Conservation (phyloP, 2,113 vertebrate genomes). For the Glaucomys volans region DNA sequence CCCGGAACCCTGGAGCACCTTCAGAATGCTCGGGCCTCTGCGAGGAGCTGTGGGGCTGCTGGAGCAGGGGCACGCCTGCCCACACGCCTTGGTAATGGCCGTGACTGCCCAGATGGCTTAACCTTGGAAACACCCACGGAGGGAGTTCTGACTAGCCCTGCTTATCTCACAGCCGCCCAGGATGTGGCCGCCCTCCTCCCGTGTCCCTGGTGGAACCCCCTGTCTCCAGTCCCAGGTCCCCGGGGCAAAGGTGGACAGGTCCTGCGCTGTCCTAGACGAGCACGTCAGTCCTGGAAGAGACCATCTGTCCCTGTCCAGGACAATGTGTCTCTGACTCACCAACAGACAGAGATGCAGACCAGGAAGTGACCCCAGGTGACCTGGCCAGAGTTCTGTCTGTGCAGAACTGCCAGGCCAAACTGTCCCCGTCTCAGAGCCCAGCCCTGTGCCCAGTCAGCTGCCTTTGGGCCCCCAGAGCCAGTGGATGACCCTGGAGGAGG, state of each 20-base stretch:
- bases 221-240: fast-evolving
- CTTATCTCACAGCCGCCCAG: not conserved
- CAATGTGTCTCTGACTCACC: not conserved
- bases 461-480: not conserved
- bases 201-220: not conserved
- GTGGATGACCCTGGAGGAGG: not conserved
- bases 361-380: not conserved
- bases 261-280: fast-evolving
- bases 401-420: fast-evolving
- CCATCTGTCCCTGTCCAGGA: not conserved
- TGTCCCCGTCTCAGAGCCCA: fast-evolving
- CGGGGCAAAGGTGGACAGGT: fast-evolving
- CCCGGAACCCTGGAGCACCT: fast-evolving
- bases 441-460: fast-evolving
- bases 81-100: not conserved
- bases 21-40: not conserved
- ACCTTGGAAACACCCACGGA: too few relatives aligned
- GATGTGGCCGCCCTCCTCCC: fast-evolving
- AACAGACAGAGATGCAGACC: not conserved
- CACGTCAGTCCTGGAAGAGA: fast-evolving
- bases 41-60: fast-evolving
- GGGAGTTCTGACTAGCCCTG: not conserved
- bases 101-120: not conserved
- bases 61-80: fast-evolving
- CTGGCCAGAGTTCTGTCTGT: fast-evolving